phyloP scores from a whole-genome alignment of 2,888 invertebrate species.

The Amphiduros pacificus region DNA sequence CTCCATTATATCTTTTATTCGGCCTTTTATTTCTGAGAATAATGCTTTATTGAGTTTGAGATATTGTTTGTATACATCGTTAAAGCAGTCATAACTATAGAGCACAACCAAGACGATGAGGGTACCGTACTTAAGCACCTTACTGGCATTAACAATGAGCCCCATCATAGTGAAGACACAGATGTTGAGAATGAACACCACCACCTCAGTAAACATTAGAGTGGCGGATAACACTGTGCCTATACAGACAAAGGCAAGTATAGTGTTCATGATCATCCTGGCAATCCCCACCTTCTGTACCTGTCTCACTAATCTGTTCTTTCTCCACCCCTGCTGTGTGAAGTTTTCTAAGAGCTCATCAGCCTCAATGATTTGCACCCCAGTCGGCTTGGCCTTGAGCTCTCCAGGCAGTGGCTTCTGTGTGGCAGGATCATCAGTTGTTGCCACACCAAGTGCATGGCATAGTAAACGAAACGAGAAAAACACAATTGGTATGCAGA shows the following conservation, averaged over 20 bases:
- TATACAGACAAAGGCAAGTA: slow-evolving; percentile 15
- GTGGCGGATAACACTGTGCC: slow-evolving; percentile 31
- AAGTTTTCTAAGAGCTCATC: slow-evolving; percentile 12
- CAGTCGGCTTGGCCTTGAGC: background rate
- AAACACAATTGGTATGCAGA: slow-evolving; percentile 51
- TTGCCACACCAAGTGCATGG: slow-evolving; percentile 6
- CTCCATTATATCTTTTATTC: slow-evolving; percentile 49
- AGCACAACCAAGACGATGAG: slow-evolving; percentile 53
- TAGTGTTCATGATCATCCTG: background rate
- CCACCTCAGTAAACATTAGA: slow-evolving; percentile 22
- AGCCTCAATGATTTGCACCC: slow-evolving; percentile 17
- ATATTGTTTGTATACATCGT: slow-evolving; percentile 54
- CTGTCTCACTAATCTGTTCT: background rate
- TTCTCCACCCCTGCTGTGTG: background rate
- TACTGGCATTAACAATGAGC: slow-evolving; percentile 54
- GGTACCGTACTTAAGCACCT: slow-evolving; percentile 50
- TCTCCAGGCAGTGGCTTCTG: slow-evolving; percentile 11
- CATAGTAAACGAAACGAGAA: slow-evolving; percentile 44
- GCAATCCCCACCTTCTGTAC: background rate
- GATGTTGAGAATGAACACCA: slow-evolving; percentile 9
- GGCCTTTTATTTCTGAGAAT: slow-evolving; percentile 50
- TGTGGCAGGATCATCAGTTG: background rate
- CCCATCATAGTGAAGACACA: slow-evolving; percentile 54
- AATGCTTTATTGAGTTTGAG: slow-evolving; percentile 51
- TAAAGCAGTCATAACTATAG: slow-evolving; percentile 56